Percentiles rank a stretch among this genome's conserved stretches.
phyloP scores from a whole-genome alignment of 2,113 vertebrate species.

The Anoura caudifer region DNA sequence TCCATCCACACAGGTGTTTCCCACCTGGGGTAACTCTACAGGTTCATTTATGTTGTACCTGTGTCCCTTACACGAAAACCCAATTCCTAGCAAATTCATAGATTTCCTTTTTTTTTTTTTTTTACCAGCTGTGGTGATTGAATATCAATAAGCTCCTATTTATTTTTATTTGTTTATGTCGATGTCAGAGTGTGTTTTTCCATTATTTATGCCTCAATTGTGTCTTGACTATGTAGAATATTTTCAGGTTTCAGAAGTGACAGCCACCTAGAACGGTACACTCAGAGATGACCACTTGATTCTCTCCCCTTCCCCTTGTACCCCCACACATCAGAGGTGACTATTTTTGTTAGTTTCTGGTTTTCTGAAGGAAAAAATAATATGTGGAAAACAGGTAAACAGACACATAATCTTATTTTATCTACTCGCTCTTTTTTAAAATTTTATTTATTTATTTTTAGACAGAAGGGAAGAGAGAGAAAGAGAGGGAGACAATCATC shows the following conservation, averaged over 20 bases:
- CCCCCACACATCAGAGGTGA: not conserved
- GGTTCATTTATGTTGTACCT: not conserved
- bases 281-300: not conserved
- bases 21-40: not conserved
- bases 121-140: too few relatives aligned
- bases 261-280: accelerated
- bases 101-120: too few relatives aligned
- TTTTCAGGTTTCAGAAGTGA: not conserved
- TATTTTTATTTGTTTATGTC: not conserved
- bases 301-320: accelerated
- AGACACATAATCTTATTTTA: too few relatives aligned
- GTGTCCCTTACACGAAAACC: not conserved
- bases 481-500: too few relatives aligned
- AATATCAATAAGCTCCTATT: too few relatives aligned
- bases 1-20: not conserved
- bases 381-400: not conserved
- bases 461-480: too few relatives aligned
- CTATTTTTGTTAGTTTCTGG: not conserved
- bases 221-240: not conserved
- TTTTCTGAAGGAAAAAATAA: not conserved
- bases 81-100: not conserved
- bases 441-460: too few relatives aligned
- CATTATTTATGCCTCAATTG: accelerated
- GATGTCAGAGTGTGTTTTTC: not conserved
- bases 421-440: not conserved